Base-by-base conservation (phyloP, 2,113 vertebrate genomes). In the Cygnus buccinator region DNA sequence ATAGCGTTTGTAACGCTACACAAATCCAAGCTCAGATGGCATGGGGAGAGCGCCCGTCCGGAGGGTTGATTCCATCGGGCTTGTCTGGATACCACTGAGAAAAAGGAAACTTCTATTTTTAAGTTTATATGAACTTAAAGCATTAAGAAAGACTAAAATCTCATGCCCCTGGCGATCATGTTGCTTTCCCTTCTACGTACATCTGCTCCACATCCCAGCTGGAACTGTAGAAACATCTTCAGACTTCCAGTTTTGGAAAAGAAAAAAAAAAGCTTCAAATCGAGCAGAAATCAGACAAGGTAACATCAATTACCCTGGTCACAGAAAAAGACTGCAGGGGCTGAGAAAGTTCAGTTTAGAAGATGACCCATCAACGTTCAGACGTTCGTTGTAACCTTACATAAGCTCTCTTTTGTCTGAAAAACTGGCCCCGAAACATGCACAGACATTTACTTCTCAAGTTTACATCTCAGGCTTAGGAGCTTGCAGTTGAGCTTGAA, bases 121-220 rank as follows among this genome's bases (percentile, higher is more conserved):
- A 89, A 73, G 71, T 89, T 89, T n/a, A 37, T 63, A 39, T 95
- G 81, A 95, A 90, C 52, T 68, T 67, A 68, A 89, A 94, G 81
- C 91, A 80, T 82, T 82, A 87, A 93, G 93, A 84, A 55, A 82
- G 77, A 73, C 78, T 73, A 85, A 95, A 93, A 88, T 62, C 87
- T 94, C 81, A 33, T 63, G 84, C 90, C 84, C 68, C 87, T 18
- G 55, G 95, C 91, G 63, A 86, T 87, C 31, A 5, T 10, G 52
- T 25, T 79, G 95, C 48, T 93, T 89, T 94, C 77, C 71, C 48
- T 65, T 67, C 71, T 68, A 54, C 52, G 20, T n/a, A 63, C 82
- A 73, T 83, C 68, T 88, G 79, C 72, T 88, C 59, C 68, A 70
- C n/a, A 17, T 48, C 63, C 62, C 84, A 70, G 82, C 54, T 61